Evolutionary conservation across 1,140 invertebrate species (phyloP).

Genomic region (Zaprionus kolodkinae): DNA sequence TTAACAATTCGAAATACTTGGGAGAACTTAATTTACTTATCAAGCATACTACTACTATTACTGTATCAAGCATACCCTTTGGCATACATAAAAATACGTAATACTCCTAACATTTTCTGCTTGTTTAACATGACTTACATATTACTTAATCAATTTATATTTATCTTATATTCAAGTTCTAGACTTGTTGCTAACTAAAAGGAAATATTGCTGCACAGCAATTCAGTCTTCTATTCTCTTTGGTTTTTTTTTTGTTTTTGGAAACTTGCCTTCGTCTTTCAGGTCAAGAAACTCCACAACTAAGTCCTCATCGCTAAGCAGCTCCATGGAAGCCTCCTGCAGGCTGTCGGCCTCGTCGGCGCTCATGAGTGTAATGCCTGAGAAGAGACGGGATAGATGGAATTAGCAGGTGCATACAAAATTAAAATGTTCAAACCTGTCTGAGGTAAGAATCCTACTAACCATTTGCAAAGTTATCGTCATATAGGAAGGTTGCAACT

Average conservation of each 20-base stretch:
- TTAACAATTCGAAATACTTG: background rate
- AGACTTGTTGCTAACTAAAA: background rate
- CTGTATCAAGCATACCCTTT: too few relatives aligned
- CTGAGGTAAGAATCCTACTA: slow-evolving; percentile 3
- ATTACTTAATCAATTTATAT: background rate
- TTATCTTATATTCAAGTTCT: background rate
- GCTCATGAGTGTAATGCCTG: slow-evolving; percentile 54
- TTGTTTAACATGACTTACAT: background rate
- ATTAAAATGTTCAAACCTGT: background rate
- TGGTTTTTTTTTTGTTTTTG: background rate
- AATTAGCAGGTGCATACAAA: background rate
- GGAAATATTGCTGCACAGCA: background rate
- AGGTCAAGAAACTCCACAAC: slow-evolving; percentile 72
- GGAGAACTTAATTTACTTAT: background rate
- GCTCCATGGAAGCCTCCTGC: slow-evolving; percentile 43
- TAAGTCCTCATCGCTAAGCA: slow-evolving; percentile 67
- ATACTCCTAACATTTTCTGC: background rate
- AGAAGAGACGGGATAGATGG: background rate
- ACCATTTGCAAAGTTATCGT: slow-evolving; percentile 83
- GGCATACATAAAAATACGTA: background rate
- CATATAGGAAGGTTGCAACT: slow-evolving; percentile 60
- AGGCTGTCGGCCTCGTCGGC: slow-evolving; percentile 34
- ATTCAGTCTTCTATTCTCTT: background rate
- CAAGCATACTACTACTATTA: background rate
- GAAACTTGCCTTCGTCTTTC: slow-evolving; percentile 68